Evolutionary conservation across 2,888 invertebrate genomes (phyloP), one percentile per base, ranked within the genome.

Genomic region (Stomorhina lunata): DNA sequence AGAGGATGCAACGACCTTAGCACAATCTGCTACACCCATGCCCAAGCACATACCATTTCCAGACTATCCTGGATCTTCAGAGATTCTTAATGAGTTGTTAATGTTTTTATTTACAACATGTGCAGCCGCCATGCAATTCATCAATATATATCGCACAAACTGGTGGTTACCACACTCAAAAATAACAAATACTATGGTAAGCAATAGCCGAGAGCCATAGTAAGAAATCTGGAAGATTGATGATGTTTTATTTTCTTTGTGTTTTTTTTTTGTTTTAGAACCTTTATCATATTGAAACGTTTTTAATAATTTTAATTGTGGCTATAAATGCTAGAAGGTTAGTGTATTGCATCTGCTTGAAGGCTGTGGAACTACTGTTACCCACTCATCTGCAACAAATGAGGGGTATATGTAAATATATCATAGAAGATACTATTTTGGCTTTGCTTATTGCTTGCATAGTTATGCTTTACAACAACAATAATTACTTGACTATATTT

Each of bases 121-220:
- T 50, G 95, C 96, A 0, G 94, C 96, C 22, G 95, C 95, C 71
- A 93, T 98, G 73, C 99, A 99, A 92, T 97, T 98, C 89, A 93
- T 99, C 48, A 98, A 99, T 92, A 93, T 99, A 40, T 99, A 99
- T 89, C 94, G 97, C 86, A 98, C 98, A 2, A 96, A 97, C 12
- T 99, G 98, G 98, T 99, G 99, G 99, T 91, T 99, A 68, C 97
- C 98, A 0, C 95, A 98, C 89, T 97, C 98, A 0, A 95, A 97
- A 89, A 96, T 95, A 80, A 94, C 94, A 87, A 96, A 97, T 88
- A 95, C 96, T 80, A 94, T 99, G 94, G 98, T 98, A 92, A 92
- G 93, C 84, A 32, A 1, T 12, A n/a, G n/a, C n/a, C n/a, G n/a
- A n/a, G n/a, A n/a, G n/a, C n/a, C n/a, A n/a, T n/a, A n/a, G n/a